Evolutionary conservation across 2,888 invertebrate genomes (phyloP), one percentile per base, ranked within the genome.

Genomic region (Tridacna crocea): DNA sequence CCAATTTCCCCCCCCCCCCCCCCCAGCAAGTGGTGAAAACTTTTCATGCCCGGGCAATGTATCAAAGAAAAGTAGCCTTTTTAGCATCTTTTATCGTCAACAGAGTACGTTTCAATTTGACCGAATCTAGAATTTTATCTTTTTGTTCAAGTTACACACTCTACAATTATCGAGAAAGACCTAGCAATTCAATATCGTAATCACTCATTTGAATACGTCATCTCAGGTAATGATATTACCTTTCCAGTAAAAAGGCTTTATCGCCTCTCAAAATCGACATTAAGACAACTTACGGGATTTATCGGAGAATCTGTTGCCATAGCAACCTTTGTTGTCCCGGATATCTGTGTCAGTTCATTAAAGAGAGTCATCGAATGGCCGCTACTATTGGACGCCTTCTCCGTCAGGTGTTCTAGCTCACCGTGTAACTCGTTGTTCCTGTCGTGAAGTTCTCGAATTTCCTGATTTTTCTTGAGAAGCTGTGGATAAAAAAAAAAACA

Each of bases 351-450:
- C 96, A 98, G 97, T 95, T 98, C 98, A 88, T 97, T 97, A 93
- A 97, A 97, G 81, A 98, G 96, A 27, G 98, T 98, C 84, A 97
- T 94, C 10, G 91, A 90, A 55, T 94, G 94, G 12, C 94, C 81
- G 63, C 84, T 84, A 72, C 82, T 84, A 76, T 82, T 83, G 17
- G 82, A 85, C 13, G 83, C 87, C 55, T 83, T 82, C 63, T 87
- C 85, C 17, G 84, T 85, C 68, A 96, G 95, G 15, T 96, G 95
- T 60, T 97, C 97, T 88, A 97, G 95, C 83, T 97, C 95, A 88
- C 96, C 96, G 73, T 96, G 96, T 17, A 97, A 95, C 0, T 96
- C 96, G 92, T 96, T 96, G 92, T 97, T 97, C 75, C 96, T 96
- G 78, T 96, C 95, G 90, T 96, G 96, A 22, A 97, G 95, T 82